Evolutionary conservation across 2,888 invertebrate genomes (phyloP).

Genomic region (Protodeltote pygarga): DNA sequence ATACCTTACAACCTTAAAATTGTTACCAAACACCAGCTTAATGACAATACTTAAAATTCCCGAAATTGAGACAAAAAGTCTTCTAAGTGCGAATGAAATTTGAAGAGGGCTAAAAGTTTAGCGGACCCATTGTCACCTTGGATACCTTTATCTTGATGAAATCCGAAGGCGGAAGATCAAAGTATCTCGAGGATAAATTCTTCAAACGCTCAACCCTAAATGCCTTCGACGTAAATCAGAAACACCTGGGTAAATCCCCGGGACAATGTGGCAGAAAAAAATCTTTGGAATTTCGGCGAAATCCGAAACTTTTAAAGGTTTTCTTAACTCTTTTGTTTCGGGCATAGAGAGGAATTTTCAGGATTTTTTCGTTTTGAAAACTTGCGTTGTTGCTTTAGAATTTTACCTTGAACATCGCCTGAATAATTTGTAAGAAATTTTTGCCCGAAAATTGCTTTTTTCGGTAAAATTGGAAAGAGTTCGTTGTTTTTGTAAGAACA

Average conservation of each 20-base stretch:
- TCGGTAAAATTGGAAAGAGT: background rate
- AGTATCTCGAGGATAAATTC: conserved; percentile 37
- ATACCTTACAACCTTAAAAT: conserved; percentile 1
- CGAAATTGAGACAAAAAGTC: conserved; percentile 29
- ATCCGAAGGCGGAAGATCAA: conserved; percentile 41
- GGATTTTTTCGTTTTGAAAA: conserved; percentile 4
- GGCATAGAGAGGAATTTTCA: background rate
- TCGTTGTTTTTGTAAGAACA: no score
- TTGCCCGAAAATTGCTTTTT: background rate
- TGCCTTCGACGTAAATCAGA: conserved; percentile 42
- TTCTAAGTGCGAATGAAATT: conserved; percentile 32
- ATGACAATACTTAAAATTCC: conserved; percentile 20
- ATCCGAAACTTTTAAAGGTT: conserved; percentile 8
- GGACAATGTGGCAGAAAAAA: conserved; percentile 6
- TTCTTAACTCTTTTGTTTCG: conserved; percentile 10
- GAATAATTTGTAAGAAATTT: conserved; percentile 2
- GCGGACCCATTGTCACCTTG: conserved; percentile 46
- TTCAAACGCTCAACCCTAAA: conserved; percentile 36
- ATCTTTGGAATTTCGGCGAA: conserved; percentile 17
- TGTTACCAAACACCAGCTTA: conserved; percentile 11
- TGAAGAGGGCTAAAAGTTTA: conserved; percentile 37
- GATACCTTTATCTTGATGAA: conserved; percentile 38
- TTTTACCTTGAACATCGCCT: background rate
- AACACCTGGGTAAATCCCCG: conserved; percentile 39
- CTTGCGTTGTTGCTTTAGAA: conserved; percentile 12